Percentiles rank a stretch among this genome's conserved stretches.
These are phyloP conservation scores for Leptinotarsa haldemani DNA, from an alignment of 2,888 invertebrate genomes.

Conservation along the genomic window DNA sequence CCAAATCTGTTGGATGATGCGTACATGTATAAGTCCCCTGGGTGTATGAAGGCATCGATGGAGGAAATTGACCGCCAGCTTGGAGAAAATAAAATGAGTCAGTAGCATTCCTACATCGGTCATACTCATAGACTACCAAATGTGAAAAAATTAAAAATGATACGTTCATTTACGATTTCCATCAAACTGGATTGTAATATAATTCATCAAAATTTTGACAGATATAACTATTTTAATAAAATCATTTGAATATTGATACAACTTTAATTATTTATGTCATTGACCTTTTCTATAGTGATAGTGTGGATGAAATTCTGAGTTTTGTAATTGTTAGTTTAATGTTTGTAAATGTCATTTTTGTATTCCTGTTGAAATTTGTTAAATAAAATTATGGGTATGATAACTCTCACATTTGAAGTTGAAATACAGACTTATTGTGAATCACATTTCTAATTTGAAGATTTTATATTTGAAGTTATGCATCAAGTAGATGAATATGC, in stretches of 20 bases:
- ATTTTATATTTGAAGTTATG: too few relatives aligned
- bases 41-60: conserved; percentile 82
- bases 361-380: too few relatives aligned
- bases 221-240: too few relatives aligned
- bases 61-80: conserved; percentile 87
- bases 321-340: not conserved
- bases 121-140: too few relatives aligned
- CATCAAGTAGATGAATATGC: too few relatives aligned
- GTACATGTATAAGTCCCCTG: conserved; percentile 93
- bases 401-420: too few relatives aligned
- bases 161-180: not conserved
- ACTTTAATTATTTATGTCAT: too few relatives aligned
- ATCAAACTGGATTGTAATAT: not conserved
- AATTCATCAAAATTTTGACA: not conserved
- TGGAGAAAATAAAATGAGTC: conserved; percentile 60
- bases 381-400: too few relatives aligned
- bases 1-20: conserved; percentile 63
- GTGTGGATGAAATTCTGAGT: not conserved
- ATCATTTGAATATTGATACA: too few relatives aligned
- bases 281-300: not conserved
- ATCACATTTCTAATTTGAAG: too few relatives aligned
- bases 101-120: conserved; percentile 42
- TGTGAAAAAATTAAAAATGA: conserved; percentile 27
- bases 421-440: too few relatives aligned
- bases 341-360: too few relatives aligned